These are phyloP conservation scores for Cabera pusaria DNA, from an alignment of 2,888 invertebrate genomes.

Conservation along the genomic window DNA sequence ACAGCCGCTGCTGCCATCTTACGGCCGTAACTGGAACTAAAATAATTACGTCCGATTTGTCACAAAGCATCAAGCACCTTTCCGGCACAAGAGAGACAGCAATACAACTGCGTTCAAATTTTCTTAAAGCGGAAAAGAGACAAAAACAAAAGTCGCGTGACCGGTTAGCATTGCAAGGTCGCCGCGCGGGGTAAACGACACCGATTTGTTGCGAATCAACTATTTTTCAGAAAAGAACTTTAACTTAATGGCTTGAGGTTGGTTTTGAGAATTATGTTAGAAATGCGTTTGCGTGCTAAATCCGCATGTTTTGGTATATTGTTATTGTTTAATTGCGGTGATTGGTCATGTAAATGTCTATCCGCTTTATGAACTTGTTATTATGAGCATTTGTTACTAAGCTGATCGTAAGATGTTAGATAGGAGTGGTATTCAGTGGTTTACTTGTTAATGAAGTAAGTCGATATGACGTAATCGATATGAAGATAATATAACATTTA, in stretches of 20 bases:
- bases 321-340: slow-evolving; percentile 48
- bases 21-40: slow-evolving; percentile 19
- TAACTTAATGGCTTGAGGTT: too few relatives aligned
- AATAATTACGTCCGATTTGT: slow-evolving; percentile 39
- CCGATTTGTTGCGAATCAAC: slow-evolving; percentile 33
- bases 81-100: slow-evolving; percentile 43
- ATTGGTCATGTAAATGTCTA: slow-evolving; percentile 31
- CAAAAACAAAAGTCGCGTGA: slow-evolving; percentile 56
- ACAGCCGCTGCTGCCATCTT: slow-evolving; percentile 38
- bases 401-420: too few relatives aligned
- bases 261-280: slow-evolving; percentile 7
- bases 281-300: slow-evolving; percentile 66
- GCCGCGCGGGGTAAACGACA: slow-evolving; percentile 73
- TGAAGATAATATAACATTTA: too few relatives aligned
- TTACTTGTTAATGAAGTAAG: too few relatives aligned
- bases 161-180: slow-evolving; percentile 83
- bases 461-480: too few relatives aligned
- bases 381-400: slow-evolving; percentile 40
- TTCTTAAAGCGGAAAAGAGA: slow-evolving; percentile 42
- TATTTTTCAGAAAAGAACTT: too few relatives aligned
- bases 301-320: slow-evolving; percentile 58
- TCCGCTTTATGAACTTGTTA: slow-evolving; percentile 31
- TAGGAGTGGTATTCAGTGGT: too few relatives aligned
- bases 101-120: slow-evolving; percentile 30
- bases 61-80: slow-evolving; percentile 46